Evolutionary conservation across 2,888 invertebrate species (phyloP).

Genomic region (Entomobrya proxima): DNA sequence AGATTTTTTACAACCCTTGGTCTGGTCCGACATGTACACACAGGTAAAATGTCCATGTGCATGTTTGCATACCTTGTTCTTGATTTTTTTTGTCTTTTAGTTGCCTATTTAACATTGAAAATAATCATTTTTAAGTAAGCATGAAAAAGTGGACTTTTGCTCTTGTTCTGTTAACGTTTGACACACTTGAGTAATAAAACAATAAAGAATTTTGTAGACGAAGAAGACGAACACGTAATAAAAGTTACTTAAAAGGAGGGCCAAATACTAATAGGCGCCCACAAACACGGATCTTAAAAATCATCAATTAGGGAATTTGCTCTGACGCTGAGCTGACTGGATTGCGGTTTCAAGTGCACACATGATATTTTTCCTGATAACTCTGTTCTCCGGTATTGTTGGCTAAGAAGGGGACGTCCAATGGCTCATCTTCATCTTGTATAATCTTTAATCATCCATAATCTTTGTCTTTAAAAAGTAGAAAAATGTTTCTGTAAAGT

Average conservation of each 20-base stretch:
- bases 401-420: too few relatives aligned
- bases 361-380: too few relatives aligned
- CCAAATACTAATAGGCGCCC: neutral
- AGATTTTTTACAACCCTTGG: constrained; percentile 11
- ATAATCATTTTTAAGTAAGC: neutral
- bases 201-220: constrained; percentile 3
- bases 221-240: constrained; percentile 2
- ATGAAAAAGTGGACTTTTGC: constrained; percentile 19
- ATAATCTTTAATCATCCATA: neutral
- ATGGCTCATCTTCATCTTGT: too few relatives aligned
- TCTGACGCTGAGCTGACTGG: neutral
- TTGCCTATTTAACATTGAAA: constrained; percentile 23
- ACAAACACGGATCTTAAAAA: neutral
- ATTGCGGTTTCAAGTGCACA: constrained; percentile 6
- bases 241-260: constrained; percentile 16
- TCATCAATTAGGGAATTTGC: neutral
- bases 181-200: constrained; percentile 3
- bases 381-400: too few relatives aligned
- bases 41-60: neutral
- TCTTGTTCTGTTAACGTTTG: neutral
- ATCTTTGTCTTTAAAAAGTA: neutral
- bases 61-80: constrained; percentile 40
- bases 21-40: neutral
- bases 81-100: neutral
- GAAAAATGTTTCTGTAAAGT: neutral